phyloP scores from a whole-genome alignment of 2,888 invertebrate genomes.

The Apeira syringaria region DNA sequence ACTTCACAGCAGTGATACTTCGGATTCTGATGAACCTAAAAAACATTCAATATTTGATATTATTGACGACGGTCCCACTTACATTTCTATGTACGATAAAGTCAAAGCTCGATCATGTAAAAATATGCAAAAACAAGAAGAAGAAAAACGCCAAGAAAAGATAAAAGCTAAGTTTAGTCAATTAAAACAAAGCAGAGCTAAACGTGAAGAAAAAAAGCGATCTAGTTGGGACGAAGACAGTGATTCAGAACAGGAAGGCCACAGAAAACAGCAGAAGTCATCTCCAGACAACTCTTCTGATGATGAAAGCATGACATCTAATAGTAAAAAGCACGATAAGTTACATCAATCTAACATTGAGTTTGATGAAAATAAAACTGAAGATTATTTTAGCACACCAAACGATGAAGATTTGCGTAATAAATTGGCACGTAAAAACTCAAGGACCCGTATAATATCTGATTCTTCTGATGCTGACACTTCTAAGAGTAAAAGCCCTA shows the following conservation, averaged over 20 bases:
- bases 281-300: slow-evolving; percentile 83
- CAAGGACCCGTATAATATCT: slow-evolving; percentile 89
- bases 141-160: slow-evolving; percentile 93
- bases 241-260: slow-evolving; percentile 83
- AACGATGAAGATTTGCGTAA: slow-evolving; percentile 78
- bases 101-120: slow-evolving; percentile 97
- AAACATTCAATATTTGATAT: slow-evolving; percentile 97
- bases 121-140: slow-evolving; percentile 96
- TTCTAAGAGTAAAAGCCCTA: slow-evolving; percentile 74
- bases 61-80: slow-evolving; percentile 93
- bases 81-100: slow-evolving; percentile 99
- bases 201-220: slow-evolving; percentile 94
- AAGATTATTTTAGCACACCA: slow-evolving; percentile 71
- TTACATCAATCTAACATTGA: slow-evolving; percentile 61
- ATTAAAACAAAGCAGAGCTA: slow-evolving; percentile 93
- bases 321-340: slow-evolving; percentile 80
- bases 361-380: slow-evolving; percentile 71
- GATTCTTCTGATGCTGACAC: slow-evolving; percentile 90
- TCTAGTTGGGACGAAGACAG: slow-evolving; percentile 96
- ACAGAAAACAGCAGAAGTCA: slow-evolving; percentile 63
- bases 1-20: slow-evolving; percentile 85
- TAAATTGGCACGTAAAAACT: slow-evolving; percentile 87
- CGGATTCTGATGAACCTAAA: slow-evolving; percentile 92
- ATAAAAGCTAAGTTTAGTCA: slow-evolving; percentile 95
- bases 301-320: slow-evolving; percentile 66